Conservation (phyloP, 2,797 vertebrate species). For the Peromyscus eremicus region DNA sequence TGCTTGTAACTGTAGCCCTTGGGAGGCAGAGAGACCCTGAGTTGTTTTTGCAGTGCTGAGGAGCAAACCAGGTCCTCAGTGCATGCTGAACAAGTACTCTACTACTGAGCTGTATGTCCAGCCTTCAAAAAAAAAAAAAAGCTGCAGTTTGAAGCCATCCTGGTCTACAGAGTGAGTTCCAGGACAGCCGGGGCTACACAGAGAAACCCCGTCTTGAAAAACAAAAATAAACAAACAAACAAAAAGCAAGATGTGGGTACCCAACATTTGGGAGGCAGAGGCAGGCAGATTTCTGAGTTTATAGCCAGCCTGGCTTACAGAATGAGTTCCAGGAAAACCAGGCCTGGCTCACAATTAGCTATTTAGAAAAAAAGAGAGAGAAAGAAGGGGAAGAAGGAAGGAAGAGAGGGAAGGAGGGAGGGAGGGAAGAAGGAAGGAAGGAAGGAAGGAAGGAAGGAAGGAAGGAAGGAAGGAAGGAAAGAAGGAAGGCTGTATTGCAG, state of each 20-base stretch:
- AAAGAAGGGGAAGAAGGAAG: not conserved
- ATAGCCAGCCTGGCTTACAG: not conserved
- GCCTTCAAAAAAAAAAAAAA: not conserved
- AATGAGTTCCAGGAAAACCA: not conserved
- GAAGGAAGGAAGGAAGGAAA: accelerated
- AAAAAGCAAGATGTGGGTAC: too few relatives aligned
- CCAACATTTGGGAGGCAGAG: not conserved
- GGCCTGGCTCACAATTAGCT: not conserved
- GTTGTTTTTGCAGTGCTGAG: not conserved
- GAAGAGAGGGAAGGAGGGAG: accelerated
- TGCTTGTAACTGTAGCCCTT: not conserved
- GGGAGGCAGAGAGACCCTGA: not conserved
- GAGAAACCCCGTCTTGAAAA: not conserved
- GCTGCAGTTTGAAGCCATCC: not conserved
- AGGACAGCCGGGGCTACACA: not conserved
- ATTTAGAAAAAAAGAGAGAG: not conserved
- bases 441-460: accelerated
- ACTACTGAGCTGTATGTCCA: not conserved
- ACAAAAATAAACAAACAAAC: not conserved
- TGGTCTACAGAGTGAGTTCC: too few relatives aligned
- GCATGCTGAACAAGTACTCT: not conserved
- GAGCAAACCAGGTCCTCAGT: not conserved
- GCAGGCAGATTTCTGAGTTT: not conserved
- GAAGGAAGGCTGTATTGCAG: not conserved
- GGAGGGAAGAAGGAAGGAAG: accelerated